These are phyloP conservation scores for Sebastes reedi DNA, from an alignment of 2,797 vertebrate genomes.

Conservation along the genomic window DNA sequence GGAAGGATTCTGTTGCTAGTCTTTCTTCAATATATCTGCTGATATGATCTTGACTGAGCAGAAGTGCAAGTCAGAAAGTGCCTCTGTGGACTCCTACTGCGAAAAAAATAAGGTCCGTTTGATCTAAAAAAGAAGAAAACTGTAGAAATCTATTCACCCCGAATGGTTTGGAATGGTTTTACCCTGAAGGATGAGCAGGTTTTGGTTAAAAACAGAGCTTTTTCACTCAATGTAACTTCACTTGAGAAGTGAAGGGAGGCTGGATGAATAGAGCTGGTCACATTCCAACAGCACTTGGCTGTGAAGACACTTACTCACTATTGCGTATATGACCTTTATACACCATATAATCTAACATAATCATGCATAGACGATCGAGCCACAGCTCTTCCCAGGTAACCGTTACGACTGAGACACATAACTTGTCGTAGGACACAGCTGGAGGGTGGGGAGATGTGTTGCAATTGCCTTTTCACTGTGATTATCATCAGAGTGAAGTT, in stretches of 20 bases:
- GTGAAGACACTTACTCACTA: conserved; percentile 20
- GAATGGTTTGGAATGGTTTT: conserved; percentile 36
- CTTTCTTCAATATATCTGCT: conserved; percentile 47
- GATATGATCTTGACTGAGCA: conserved; percentile 55
- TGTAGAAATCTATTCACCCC: conserved; percentile 44
- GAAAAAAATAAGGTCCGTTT: conserved; percentile 40
- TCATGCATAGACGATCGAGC: conserved; percentile 36
- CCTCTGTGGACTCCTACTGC: conserved; percentile 33
- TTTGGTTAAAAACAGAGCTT: conserved; percentile 51
- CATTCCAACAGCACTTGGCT: conserved; percentile 33
- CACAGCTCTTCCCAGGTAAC: conserved; percentile 23
- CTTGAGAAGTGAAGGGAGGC: conserved; percentile 17
- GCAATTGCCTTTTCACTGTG: conserved; percentile 46
- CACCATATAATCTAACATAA: conserved; percentile 39
- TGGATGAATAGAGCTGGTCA: conserved; percentile 29
- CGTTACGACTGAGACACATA: not conserved
- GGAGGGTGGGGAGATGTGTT: conserved; percentile 19
- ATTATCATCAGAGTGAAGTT: conserved; percentile 59
- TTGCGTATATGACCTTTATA: conserved; percentile 30
- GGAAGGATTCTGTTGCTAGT: conserved; percentile 39
- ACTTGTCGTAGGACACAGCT: conserved; percentile 46
- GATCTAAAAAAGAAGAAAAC: conserved; percentile 51
- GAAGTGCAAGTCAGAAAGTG: conserved; percentile 49
- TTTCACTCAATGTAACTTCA: conserved; percentile 27
- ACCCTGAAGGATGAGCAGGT: conserved; percentile 40